Evolutionary conservation across 2,113 vertebrate species (phyloP).

Genomic region (Ciconia stormi): DNA sequence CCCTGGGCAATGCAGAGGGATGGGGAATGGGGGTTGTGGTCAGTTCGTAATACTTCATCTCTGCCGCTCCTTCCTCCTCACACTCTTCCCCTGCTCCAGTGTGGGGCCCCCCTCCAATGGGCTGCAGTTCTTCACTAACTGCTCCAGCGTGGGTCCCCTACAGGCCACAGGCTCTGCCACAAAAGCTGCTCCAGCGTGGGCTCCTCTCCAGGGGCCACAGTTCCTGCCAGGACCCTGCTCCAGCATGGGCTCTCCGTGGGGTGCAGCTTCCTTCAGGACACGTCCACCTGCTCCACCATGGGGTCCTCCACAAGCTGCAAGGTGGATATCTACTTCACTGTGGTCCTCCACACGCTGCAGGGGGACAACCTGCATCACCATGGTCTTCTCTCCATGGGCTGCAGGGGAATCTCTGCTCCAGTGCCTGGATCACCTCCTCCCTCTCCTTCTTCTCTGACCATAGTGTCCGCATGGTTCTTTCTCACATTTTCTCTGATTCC

Average conservation of each 20-base stretch:
- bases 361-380: accelerated
- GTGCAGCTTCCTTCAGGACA: neutral
- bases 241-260: neutral
- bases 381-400: neutral
- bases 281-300: accelerated
- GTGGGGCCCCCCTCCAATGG: neutral
- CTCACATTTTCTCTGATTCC: neutral
- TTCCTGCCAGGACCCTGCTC: neutral
- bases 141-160: accelerated
- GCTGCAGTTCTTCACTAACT: neutral
- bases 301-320: neutral
- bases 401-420: neutral
- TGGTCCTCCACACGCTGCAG: neutral
- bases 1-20: accelerated
- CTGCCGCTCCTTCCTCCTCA: neutral
- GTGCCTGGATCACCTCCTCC: neutral
- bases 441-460: neutral
- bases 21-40: neutral
- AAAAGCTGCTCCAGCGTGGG: neutral
- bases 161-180: neutral
- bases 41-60: neutral
- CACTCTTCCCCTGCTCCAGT: neutral
- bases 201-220: neutral
- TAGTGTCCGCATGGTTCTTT: neutral
- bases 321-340: neutral